Evolutionary conservation across 2,888 invertebrate species (phyloP).

Genomic region (Oasisia sp.): DNA sequence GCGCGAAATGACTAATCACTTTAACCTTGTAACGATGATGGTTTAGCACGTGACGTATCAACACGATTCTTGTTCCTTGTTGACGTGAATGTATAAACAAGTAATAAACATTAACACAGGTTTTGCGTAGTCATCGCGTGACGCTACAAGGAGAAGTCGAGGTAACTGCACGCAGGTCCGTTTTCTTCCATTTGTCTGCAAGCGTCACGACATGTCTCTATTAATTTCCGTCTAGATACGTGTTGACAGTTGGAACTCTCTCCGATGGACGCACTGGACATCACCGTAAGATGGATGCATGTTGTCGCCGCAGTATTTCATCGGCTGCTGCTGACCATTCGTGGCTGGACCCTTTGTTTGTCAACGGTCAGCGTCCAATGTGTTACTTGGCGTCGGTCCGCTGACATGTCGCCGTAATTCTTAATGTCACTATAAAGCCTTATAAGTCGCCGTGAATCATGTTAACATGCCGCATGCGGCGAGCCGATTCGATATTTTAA

Average conservation of each 20-base stretch:
- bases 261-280: neutral
- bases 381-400: neutral
- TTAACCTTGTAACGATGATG: neutral
- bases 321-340: neutral
- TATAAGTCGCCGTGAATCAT: neutral
- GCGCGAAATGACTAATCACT: too few relatives aligned
- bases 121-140: neutral
- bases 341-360: neutral
- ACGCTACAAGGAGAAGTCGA: neutral
- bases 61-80: neutral
- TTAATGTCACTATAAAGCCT: neutral
- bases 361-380: neutral
- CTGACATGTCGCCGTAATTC: neutral
- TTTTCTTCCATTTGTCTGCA: neutral
- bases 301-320: neutral
- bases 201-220: neutral
- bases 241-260: neutral
- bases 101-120: neutral
- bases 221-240: neutral
- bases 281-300: neutral
- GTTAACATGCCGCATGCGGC: neutral
- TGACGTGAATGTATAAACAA: neutral
- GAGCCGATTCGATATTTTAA: neutral
- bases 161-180: neutral
- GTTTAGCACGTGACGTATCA: neutral